A percentile compares a stretch with the other conserved stretches of the same genome.
Conservation (phyloP, 2,888 invertebrate species). For the Branchellion lobata region DNA sequence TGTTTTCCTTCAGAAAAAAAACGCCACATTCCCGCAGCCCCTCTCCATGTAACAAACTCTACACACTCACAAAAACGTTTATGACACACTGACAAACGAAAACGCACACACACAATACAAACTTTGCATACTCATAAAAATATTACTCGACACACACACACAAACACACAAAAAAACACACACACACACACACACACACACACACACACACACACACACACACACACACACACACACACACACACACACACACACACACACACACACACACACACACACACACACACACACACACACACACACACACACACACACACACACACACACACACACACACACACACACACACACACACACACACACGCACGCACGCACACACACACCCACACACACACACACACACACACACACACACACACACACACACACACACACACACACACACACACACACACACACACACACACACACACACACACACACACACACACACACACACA, state of each 20-base stretch:
- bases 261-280: conserved; percentile 51
- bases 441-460: conserved; percentile 6
- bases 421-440: conserved; percentile 11
- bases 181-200: conserved; percentile 44
- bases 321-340: conserved; percentile 15
- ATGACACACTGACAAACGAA: conserved; percentile 48
- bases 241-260: conserved; percentile 50
- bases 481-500: conserved; percentile 7
- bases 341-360: conserved; percentile 19
- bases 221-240: conserved; percentile 48
- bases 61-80: conserved; percentile 44
- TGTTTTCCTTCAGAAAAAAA: conserved; percentile 43
- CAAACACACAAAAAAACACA: conserved; percentile 47
- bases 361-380: conserved; percentile 2
- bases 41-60: conserved; percentile 41
- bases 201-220: conserved; percentile 48
- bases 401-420: conserved; percentile 29
- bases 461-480: conserved; percentile 14
- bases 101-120: conserved; percentile 46
- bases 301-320: conserved; percentile 23
- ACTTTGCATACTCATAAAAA: conserved; percentile 44
- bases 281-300: conserved; percentile 48
- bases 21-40: conserved; percentile 43
- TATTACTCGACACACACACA: conserved; percentile 47
- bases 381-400: conserved; percentile 26